Conservation (phyloP, 2,797 vertebrate species). For the Glyptemys insculpta region DNA sequence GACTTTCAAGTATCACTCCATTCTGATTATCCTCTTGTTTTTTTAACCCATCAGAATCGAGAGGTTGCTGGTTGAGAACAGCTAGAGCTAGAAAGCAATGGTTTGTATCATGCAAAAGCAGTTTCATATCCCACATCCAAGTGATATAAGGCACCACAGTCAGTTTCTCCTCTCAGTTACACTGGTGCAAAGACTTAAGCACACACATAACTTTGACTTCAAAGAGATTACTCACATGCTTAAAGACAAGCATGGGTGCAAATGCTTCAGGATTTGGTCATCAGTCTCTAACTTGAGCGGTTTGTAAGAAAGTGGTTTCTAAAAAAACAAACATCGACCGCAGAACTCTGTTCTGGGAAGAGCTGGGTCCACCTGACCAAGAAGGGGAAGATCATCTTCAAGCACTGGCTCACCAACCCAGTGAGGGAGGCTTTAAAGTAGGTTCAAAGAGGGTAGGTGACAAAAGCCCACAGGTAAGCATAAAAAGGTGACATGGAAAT, state of each 20-base stretch:
- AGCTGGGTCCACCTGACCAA: no score
- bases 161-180: background rate
- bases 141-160: background rate
- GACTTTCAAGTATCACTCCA: background rate
- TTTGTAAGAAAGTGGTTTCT: background rate
- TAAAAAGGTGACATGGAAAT: no score
- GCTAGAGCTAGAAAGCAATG: background rate
- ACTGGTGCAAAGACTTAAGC: background rate
- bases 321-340: background rate
- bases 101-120: background rate
- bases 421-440: no score
- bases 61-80: background rate
- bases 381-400: no score
- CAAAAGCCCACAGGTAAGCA: no score
- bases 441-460: no score
- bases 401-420: no score
- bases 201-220: rapidly evolving
- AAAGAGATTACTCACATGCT: slow-evolving; percentile 2
- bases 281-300: slow-evolving; percentile 18
- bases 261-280: background rate
- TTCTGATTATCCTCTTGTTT: background rate
- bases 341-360: background rate
- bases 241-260: slow-evolving; percentile 10
- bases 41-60: background rate
- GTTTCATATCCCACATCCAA: background rate